Evolutionary conservation across 2,113 vertebrate species (phyloP), one percentile per base, ranked within the genome.

Genomic region (Carassius auratus): DNA sequence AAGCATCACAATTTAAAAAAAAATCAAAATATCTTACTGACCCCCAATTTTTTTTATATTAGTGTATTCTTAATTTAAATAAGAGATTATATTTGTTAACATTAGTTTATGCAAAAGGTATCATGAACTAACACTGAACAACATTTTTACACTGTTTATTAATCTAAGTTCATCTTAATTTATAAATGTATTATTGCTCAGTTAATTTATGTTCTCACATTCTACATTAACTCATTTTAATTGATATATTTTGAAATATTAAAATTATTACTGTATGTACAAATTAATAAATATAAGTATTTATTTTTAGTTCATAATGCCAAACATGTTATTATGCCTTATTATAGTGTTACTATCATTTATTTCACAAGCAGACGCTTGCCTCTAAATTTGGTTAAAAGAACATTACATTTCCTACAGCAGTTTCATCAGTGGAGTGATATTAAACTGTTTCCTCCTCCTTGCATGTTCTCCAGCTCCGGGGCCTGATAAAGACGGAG

Each of bases 401-500:
- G 2, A 62, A 45, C 48, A 76, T 76, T n/a, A 21, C 10, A 17
- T 23, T 48, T 52, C 10, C 10, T 78, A 48, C 14, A 17, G 73
- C 12, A 14, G 23, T 66, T 81, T 33, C 4, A 81, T 81, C 26
- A 52, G 45, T 81, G 38, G 61, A 78, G 30, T 59, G 38, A 57
- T 80, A 76, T 76, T 76, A 13, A 69, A 23, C 48, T 30, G 45
- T 36, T 3, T 86, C 86, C 62, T 90, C 89, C 86, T 94, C 88
- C 85, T 85, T 87, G 81, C 94, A 86, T 96, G 88, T 94, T 94
- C 93, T 93, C 90, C 96, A 99, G 98, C 95, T 99, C 92, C 93
- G 92, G 93, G 94, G 95, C 90, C 92, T 93, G 23, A 96, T 99
- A 93, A 96, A 95, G 93, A 96, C 94, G 30, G 97, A 96, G 92